phyloP scores from a whole-genome alignment of 2,113 vertebrate species.

The Upupa epops region DNA sequence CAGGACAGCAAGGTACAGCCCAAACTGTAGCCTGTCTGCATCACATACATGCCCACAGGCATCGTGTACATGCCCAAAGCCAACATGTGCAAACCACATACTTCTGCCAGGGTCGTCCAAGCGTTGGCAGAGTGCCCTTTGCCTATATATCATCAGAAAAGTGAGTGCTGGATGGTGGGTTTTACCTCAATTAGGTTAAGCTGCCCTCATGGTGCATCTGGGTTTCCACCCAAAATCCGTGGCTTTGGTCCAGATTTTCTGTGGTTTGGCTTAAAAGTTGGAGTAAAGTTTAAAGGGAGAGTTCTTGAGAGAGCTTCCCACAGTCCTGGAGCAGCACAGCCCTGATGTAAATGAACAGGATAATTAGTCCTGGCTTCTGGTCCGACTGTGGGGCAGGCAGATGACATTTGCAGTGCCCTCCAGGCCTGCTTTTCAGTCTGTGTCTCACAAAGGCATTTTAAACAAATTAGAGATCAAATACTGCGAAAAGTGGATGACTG shows the following conservation, averaged over 20 bases:
- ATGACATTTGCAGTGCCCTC: neutral
- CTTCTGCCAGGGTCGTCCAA: neutral
- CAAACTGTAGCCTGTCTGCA: neutral
- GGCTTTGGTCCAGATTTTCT: neutral
- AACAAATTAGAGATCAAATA: neutral
- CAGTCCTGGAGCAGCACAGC: neutral
- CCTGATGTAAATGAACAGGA: neutral
- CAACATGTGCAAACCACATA: neutral
- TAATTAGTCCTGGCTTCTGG: neutral
- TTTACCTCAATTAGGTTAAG: neutral
- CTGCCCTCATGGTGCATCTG: neutral
- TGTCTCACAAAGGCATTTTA: neutral
- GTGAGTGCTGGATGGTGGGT: neutral
- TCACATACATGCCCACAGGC: neutral
- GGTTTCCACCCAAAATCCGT: neutral
- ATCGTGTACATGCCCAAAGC: neutral
- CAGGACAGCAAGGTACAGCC: neutral
- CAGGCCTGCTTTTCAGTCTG: neutral
- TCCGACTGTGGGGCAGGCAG: neutral
- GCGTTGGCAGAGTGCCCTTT: neutral
- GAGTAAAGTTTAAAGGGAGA: neutral
- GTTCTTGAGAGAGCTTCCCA: neutral
- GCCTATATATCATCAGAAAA: fast-evolving
- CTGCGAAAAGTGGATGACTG: neutral
- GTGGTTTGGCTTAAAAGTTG: neutral